These are phyloP conservation scores for Nymphalis c-album DNA, from an alignment of 2,888 invertebrate genomes.

Conservation along the genomic window DNA sequence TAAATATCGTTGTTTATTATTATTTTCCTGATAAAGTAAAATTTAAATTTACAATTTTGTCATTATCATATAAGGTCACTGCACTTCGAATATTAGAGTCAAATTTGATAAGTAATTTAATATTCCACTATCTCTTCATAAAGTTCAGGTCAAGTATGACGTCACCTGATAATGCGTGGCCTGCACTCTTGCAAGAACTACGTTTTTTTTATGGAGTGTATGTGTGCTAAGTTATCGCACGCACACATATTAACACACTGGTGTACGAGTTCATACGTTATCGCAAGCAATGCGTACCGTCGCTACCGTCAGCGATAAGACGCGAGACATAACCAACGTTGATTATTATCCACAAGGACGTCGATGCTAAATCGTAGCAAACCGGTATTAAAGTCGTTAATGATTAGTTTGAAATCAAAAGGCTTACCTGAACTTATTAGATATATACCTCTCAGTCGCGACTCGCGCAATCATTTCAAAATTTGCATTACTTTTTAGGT, in stretches of 20 bases:
- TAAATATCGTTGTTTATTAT: no score
- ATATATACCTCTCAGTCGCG: background rate
- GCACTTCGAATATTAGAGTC: no score
- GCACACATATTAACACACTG: background rate
- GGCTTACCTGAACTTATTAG: background rate
- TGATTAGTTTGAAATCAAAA: background rate
- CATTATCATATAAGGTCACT: no score
- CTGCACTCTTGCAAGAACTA: constrained; percentile 1
- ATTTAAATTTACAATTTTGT: no score
- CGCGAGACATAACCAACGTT: background rate
- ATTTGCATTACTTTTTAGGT: no score
- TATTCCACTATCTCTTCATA: no score
- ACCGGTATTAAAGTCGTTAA: constrained; percentile 5
- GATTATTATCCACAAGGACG: constrained; percentile 11
- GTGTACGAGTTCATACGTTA: constrained; percentile 6
- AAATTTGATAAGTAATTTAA: no score
- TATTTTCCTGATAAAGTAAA: no score
- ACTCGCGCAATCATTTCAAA: no score
- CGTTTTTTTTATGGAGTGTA: background rate
- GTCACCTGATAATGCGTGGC: constrained; percentile 3
- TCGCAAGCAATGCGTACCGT: constrained; percentile 12
- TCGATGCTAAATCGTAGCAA: background rate
- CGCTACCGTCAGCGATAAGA: constrained; percentile 16
- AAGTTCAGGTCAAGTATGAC: background rate
- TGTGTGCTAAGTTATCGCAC: constrained; percentile 1